phyloP scores from a whole-genome alignment of 1,140 invertebrate species.

The Pomacea maculata region DNA sequence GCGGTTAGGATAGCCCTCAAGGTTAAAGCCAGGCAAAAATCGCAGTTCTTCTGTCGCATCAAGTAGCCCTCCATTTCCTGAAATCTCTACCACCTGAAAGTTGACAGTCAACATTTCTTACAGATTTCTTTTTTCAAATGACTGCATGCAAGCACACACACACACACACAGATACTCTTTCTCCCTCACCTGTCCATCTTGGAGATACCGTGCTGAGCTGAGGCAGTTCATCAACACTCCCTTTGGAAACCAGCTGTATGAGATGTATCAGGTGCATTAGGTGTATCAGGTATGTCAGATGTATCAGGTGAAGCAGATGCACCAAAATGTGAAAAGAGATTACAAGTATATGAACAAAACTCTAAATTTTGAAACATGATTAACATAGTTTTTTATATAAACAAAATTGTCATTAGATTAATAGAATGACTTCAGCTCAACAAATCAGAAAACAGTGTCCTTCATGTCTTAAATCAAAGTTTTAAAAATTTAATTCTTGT shows the following conservation, averaged over 20 bases:
- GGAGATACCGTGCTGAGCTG: constrained; percentile 82
- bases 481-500: too few species aligned
- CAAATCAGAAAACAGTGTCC: too few species aligned
- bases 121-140: background rate
- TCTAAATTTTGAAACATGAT: background rate
- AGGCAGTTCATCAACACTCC: constrained; percentile 91
- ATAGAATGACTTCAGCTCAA: too few species aligned
- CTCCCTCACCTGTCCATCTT: constrained; percentile 25
- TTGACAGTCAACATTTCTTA: constrained; percentile 22
- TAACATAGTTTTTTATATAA: too few species aligned
- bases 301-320: too few species aligned
- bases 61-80: constrained; percentile 88
- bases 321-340: background rate
- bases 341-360: background rate
- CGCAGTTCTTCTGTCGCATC: constrained; percentile 79
- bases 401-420: too few species aligned
- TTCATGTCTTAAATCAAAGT: too few species aligned
- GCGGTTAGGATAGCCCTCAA: constrained; percentile 96
- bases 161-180: background rate
- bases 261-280: background rate
- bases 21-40: constrained; percentile 94
- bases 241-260: constrained; percentile 83
- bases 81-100: constrained; percentile 84
- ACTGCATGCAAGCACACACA: background rate
- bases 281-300: too few species aligned